Evolutionary conservation across 2,113 vertebrate genomes (phyloP).

Genomic region (Carettochelys insculpta): DNA sequence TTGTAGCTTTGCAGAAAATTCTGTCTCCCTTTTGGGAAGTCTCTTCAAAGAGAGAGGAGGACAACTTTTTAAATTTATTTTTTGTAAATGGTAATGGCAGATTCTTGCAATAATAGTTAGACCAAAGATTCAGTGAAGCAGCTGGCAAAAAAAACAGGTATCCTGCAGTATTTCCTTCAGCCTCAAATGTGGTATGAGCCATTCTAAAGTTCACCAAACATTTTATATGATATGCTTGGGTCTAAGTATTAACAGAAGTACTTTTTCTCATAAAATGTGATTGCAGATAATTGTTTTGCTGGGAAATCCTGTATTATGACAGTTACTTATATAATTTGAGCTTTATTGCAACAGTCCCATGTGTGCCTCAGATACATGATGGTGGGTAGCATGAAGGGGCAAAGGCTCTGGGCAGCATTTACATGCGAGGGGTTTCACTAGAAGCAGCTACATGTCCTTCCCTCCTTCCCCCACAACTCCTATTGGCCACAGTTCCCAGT

Average conservation of each 20-base stretch:
- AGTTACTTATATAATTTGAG: not conserved
- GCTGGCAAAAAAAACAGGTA: not conserved
- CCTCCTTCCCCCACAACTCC: too few relatives aligned
- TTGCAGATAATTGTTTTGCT: not conserved
- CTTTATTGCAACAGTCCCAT: not conserved
- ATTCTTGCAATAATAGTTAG: not conserved
- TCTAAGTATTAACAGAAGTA: not conserved
- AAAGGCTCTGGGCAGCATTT: too few relatives aligned
- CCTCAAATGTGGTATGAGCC: not conserved
- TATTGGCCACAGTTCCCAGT: too few relatives aligned
- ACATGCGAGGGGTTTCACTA: too few relatives aligned
- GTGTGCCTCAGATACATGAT: not conserved
- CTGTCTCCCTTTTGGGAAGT: not conserved
- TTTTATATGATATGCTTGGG: rapidly evolving
- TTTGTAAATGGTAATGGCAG: not conserved
- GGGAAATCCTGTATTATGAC: not conserved
- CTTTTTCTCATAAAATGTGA: not conserved
- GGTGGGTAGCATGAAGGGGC: too few relatives aligned
- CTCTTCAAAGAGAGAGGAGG: not conserved
- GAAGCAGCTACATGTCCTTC: too few relatives aligned
- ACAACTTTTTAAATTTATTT: not conserved
- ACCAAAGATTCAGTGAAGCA: not conserved
- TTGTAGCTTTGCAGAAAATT: not conserved
- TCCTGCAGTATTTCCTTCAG: not conserved
- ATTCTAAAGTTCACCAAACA: not conserved